Base-by-base conservation (phyloP, 2,888 invertebrate species). In the Amiota communis region DNA sequence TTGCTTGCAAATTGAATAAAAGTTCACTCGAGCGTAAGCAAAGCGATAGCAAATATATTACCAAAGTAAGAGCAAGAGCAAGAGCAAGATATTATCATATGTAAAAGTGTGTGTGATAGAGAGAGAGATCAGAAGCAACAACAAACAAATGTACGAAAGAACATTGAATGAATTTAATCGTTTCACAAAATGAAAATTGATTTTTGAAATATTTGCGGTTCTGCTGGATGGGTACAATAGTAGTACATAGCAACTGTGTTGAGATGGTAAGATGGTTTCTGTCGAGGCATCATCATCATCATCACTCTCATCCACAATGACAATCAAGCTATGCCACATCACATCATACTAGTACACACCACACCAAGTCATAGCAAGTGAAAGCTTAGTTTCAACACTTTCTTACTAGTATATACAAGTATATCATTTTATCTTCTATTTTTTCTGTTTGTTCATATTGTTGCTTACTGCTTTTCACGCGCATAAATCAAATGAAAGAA, bases 1-100 rank as follows among this genome's bases (percentile, higher is more conserved):
- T 84, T 85, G 84, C 84, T 81, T 82, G 84, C 86, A 86, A 87
- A 86, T 86, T 86, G 85, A 84, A 87, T 87, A 82, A 82, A 87
- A 84, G 83, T 82, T 81, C 87, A 87, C 76, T 87, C 81, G 81
- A 87, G 86, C 86, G 87, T 86, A 82, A 87, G 81, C 75, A 81
- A 84, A 80, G 81, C 81, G 86, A 87, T 87, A 87, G 85, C 83
- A 75, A n/a, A 76, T 70, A 74, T 72, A 79, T 70, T 77, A 76
- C 71, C 73, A 72, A 12, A 53, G n/a, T 15, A 53, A 9, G 10
- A 15, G 53, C 53, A 15, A 36, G 36, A 53, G n/a, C 9, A 53
- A 9, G 10, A 15, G 53, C 53, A 15, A 36, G 36, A 36, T 36
- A 36, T 2, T 69, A 73, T 36, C 69, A 70, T 17, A 63, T 46